These are phyloP conservation scores for Noctuana brunneofusca DNA, from an alignment of 2,888 invertebrate species.

Conservation along the genomic window DNA sequence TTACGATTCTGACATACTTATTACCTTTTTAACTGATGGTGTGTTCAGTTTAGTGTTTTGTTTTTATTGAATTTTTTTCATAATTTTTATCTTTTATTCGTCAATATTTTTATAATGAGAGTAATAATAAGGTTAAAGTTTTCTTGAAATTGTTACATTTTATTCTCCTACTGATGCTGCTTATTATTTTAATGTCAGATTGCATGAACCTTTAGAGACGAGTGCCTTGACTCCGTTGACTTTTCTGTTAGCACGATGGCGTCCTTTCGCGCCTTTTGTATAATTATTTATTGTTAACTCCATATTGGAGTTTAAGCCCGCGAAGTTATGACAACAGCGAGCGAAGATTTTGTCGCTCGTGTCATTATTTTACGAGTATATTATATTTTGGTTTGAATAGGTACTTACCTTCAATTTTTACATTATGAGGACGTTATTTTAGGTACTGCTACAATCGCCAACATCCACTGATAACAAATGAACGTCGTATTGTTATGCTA, in stretches of 20 bases:
- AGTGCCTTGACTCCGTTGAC: conserved; percentile 43
- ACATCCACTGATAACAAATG: not conserved
- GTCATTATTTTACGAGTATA: not conserved
- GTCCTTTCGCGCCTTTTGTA: conserved; percentile 48
- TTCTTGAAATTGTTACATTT: not conserved
- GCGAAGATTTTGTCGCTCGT: not conserved
- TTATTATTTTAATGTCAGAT: not conserved
- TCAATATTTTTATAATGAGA: too few species aligned
- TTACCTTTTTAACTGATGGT: too few species aligned
- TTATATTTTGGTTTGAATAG: too few species aligned
- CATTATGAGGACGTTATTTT: too few species aligned
- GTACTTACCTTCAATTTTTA: too few species aligned
- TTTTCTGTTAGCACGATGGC: conserved; percentile 44
- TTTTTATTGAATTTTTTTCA: too few species aligned
- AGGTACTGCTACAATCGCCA: not conserved
- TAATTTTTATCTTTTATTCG: too few species aligned
- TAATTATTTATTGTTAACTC: conserved; percentile 14
- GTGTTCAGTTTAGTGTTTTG: too few species aligned
- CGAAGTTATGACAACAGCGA: not conserved
- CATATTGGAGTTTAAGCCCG: not conserved
- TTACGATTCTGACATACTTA: too few species aligned
- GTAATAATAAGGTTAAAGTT: not conserved
- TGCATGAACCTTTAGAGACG: conserved; percentile 36
- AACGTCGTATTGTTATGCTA: not conserved
- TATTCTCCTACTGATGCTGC: not conserved